Conservation (phyloP, 1,140 invertebrate species). For the Pseudomyrmex pallidus region DNA sequence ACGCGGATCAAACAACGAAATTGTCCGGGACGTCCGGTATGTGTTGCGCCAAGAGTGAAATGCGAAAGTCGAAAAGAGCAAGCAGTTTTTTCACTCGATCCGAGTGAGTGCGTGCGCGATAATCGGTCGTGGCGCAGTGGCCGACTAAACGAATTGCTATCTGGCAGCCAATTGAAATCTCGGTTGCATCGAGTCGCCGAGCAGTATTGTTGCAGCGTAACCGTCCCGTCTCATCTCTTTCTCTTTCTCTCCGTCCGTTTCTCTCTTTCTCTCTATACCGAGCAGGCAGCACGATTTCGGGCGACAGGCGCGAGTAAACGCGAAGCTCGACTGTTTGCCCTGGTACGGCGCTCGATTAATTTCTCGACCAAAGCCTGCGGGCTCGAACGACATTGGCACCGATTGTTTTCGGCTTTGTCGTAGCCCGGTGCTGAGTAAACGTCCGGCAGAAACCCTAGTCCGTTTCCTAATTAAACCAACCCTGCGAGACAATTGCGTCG, state of each 20-base stretch:
- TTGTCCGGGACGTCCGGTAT: not conserved
- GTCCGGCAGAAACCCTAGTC: constrained; percentile 53
- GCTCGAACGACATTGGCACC: constrained; percentile 71
- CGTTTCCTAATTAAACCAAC: constrained; percentile 62
- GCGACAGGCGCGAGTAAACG: constrained; percentile 64
- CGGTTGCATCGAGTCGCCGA: constrained; percentile 39
- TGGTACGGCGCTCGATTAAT: constrained; percentile 69
- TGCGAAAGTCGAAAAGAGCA: constrained; percentile 10
- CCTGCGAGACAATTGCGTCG: constrained; percentile 54
- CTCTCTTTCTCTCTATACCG: not conserved
- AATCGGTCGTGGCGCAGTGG: constrained; percentile 59
- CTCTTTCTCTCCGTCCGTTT: not conserved
- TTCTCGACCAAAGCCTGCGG: constrained; percentile 73
- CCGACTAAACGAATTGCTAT: constrained; percentile 67
- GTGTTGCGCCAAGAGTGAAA: constrained; percentile 24
- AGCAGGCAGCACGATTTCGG: constrained; percentile 29
- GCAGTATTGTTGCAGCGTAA: constrained; percentile 62
- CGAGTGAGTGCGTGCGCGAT: constrained; percentile 29
- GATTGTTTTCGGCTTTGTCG: constrained; percentile 75
- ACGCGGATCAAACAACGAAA: not conserved
- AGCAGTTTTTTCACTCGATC: constrained; percentile 26
- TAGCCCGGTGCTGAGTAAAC: constrained; percentile 66
- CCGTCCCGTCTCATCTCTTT: constrained; percentile 13
- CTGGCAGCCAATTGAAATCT: constrained; percentile 63
- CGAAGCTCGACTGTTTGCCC: constrained; percentile 67